A percentile compares a stretch with the other conserved stretches of the same genome.
phyloP scores from a whole-genome alignment of 2,797 vertebrate species.

The Gambusia yucatana region DNA sequence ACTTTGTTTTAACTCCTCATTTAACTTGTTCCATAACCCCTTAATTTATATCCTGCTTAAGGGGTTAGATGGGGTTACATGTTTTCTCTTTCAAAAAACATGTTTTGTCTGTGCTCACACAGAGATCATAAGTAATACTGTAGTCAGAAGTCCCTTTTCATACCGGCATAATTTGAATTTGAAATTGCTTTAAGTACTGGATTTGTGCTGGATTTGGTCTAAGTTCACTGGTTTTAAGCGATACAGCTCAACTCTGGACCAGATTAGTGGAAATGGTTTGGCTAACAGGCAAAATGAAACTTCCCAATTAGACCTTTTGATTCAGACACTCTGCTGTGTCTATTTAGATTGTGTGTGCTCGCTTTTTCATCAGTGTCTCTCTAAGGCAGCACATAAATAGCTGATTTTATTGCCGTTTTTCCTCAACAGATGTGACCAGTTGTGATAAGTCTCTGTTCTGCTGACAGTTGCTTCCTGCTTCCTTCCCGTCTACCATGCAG shows the following conservation, averaged over 20 bases:
- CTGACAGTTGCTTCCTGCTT: constrained; percentile 3
- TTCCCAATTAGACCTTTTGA: neutral
- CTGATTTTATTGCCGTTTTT: neutral
- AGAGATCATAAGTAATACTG: neutral
- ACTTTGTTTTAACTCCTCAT: no score
- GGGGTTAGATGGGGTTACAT: no score
- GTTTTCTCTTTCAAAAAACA: no score
- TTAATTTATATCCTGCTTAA: no score
- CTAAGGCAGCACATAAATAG: neutral
- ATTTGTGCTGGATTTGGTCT: neutral
- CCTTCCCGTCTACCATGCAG: neutral
- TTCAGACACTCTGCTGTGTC: neutral
- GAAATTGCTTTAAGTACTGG: neutral
- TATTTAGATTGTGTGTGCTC: neutral
- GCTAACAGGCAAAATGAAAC: neutral
- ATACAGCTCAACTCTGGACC: neutral
- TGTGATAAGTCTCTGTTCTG: neutral
- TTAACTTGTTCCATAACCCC: no score
- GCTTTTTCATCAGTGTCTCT: neutral
- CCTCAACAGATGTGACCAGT: constrained; percentile 4
- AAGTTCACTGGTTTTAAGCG: neutral
- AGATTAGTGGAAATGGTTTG: neutral
- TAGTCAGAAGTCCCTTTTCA: neutral
- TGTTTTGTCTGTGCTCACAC: neutral
- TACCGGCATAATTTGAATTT: neutral